These are phyloP conservation scores for Globodera rostochiensis DNA, from an alignment of 1,140 invertebrate genomes.

Conservation along the genomic window DNA sequence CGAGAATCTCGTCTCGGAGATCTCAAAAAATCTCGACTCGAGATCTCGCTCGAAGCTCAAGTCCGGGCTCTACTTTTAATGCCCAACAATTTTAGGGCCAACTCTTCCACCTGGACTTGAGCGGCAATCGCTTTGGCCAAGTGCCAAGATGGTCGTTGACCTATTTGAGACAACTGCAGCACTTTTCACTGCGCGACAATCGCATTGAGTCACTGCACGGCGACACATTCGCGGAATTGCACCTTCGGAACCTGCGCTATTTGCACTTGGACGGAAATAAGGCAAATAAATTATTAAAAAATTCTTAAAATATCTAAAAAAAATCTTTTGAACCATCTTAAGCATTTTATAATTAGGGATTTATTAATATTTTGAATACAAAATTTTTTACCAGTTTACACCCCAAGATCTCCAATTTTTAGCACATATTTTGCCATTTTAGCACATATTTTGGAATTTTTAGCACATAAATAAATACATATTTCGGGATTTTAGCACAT, in stretches of 20 bases:
- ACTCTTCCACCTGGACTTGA: conserved; percentile 42
- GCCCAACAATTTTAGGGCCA: conserved; percentile 27
- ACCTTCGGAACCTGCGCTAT: conserved; percentile 44
- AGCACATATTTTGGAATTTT: too few relatives aligned
- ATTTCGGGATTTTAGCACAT: conserved; percentile 16
- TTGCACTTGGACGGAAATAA: conserved; percentile 47
- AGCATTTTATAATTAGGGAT: too few relatives aligned
- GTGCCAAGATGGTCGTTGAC: conserved; percentile 50
- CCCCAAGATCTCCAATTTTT: too few relatives aligned
- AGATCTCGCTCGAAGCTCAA: too few relatives aligned
- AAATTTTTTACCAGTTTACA: too few relatives aligned
- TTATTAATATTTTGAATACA: too few relatives aligned
- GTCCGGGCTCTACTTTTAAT: too few relatives aligned
- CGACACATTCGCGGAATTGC: conserved; percentile 38
- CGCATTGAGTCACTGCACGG: conserved; percentile 24
- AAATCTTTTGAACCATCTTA: too few relatives aligned
- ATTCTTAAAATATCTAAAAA: too few relatives aligned
- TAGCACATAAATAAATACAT: not conserved
- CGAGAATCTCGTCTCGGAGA: too few relatives aligned
- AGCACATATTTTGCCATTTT: too few relatives aligned
- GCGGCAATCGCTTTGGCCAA: conserved; percentile 31
- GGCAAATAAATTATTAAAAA: not conserved
- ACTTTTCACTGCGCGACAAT: conserved; percentile 49
- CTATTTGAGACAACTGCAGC: conserved; percentile 40
- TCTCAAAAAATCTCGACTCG: too few relatives aligned